These are phyloP conservation scores for Ganaspis sp. DNA, from an alignment of 1,140 invertebrate genomes.

Conservation along the genomic window DNA sequence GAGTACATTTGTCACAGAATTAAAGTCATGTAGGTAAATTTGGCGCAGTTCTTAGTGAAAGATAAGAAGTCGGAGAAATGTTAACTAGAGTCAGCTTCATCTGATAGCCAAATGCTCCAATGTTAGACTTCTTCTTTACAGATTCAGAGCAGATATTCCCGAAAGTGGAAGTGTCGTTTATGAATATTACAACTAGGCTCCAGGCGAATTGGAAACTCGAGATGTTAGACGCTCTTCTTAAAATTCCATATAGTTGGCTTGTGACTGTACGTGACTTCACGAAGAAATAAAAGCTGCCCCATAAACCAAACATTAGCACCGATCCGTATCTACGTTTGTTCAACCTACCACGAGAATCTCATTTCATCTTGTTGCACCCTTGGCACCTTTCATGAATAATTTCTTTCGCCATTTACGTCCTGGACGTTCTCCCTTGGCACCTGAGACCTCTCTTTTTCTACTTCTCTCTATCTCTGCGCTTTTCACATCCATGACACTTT, in stretches of 20 bases:
- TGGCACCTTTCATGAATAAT: constrained; percentile 66
- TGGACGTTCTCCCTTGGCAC: constrained; percentile 26
- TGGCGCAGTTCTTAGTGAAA: neutral
- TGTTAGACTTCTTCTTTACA: neutral
- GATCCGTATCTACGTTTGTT: constrained; percentile 60
- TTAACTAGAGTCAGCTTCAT: neutral
- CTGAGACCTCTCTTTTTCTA: constrained; percentile 17
- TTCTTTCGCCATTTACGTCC: constrained; percentile 53
- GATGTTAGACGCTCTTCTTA: constrained; percentile 36
- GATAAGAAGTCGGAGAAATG: neutral
- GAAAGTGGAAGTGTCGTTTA: constrained; percentile 26
- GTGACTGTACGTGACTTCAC: constrained; percentile 48
- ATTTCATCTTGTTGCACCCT: constrained; percentile 62
- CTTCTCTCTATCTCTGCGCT: constrained; percentile 6
- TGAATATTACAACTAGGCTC: constrained; percentile 32
- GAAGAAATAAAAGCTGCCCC: constrained; percentile 45
- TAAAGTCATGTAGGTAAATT: neutral
- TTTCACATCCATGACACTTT: constrained; percentile 5
- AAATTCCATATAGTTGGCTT: constrained; percentile 48
- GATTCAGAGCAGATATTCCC: neutral
- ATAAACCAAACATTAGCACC: constrained; percentile 61
- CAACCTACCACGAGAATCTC: constrained; percentile 57
- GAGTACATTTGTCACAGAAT: neutral
- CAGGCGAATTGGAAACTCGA: constrained; percentile 20
- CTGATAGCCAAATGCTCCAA: constrained; percentile 1